Percentiles rank a stretch among this genome's conserved stretches.
Conservation (phyloP, 2,797 vertebrate genomes). For the Spea hammondii region DNA sequence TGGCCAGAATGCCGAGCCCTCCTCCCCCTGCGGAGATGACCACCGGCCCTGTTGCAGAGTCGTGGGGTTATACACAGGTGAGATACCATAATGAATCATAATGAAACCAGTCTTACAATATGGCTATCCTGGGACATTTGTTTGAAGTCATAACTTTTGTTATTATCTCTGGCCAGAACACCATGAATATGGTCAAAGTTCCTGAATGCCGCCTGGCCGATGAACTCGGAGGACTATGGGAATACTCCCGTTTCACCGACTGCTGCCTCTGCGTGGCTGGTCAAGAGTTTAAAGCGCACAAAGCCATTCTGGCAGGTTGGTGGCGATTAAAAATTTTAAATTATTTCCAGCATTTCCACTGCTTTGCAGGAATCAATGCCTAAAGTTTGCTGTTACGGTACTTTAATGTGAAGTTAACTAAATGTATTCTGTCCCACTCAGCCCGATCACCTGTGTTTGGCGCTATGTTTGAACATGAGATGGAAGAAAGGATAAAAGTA, state of each 20-base stretch:
- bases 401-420: too few relatives aligned
- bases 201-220: conserved; percentile 94
- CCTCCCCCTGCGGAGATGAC: too few relatives aligned
- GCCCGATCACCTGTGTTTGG: conserved; percentile 93
- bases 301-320: conserved; percentile 94
- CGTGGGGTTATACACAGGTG: too few relatives aligned
- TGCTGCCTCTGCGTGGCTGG: conserved; percentile 95
- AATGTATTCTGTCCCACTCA: conserved; percentile 57
- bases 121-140: too few relatives aligned
- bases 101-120: too few relatives aligned
- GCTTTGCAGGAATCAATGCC: background rate
- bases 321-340: too few relatives aligned
- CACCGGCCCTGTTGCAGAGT: too few relatives aligned
- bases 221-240: conserved; percentile 93
- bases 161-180: conserved; percentile 95
- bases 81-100: too few relatives aligned
- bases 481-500: conserved; percentile 91
- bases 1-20: too few relatives aligned
- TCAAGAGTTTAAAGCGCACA: conserved; percentile 97
- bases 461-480: conserved; percentile 92
- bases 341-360: background rate
- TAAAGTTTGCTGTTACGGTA: too few relatives aligned
- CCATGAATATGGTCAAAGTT: conserved; percentile 99
- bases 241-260: conserved; percentile 96
- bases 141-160: background rate